These are phyloP conservation scores for Lophotis ruficrista DNA, from an alignment of 2,113 vertebrate genomes.

Conservation along the genomic window DNA sequence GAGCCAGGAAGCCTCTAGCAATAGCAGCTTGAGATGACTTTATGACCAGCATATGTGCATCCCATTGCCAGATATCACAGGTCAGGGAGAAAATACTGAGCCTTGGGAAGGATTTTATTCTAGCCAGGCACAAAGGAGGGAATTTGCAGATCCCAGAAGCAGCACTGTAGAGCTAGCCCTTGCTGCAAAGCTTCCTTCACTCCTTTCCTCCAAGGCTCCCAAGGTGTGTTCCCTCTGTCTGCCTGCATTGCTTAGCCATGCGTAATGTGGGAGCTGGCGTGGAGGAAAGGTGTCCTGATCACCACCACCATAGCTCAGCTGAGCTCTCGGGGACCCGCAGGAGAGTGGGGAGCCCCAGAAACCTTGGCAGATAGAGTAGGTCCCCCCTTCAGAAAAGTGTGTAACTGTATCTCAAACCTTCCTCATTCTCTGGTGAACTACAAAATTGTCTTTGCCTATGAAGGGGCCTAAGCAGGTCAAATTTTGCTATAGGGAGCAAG, in stretches of 20 bases:
- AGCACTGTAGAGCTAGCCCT: neutral
- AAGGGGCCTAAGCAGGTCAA: neutral
- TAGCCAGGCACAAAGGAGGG: neutral
- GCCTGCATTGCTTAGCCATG: accelerated
- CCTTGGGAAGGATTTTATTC: neutral
- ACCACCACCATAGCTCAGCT: neutral
- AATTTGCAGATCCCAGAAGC: neutral
- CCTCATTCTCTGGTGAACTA: neutral
- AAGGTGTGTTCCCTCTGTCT: too few relatives aligned
- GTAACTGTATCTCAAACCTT: neutral
- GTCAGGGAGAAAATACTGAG: neutral
- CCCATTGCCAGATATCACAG: accelerated
- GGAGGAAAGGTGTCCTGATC: accelerated
- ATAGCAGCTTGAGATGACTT: neutral
- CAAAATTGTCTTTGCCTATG: neutral
- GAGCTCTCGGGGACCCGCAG: neutral
- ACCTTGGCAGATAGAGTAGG: accelerated
- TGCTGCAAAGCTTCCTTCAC: neutral
- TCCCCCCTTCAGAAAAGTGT: neutral
- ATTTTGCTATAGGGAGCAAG: neutral
- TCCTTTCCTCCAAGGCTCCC: neutral
- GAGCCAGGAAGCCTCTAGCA: neutral
- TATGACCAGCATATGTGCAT: neutral
- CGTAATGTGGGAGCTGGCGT: neutral
- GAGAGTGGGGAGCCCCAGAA: neutral